Evolutionary conservation across 1,140 invertebrate species (phyloP), one percentile per base, ranked within the genome.

Genomic region (Maconellicoccus hirsutus): DNA sequence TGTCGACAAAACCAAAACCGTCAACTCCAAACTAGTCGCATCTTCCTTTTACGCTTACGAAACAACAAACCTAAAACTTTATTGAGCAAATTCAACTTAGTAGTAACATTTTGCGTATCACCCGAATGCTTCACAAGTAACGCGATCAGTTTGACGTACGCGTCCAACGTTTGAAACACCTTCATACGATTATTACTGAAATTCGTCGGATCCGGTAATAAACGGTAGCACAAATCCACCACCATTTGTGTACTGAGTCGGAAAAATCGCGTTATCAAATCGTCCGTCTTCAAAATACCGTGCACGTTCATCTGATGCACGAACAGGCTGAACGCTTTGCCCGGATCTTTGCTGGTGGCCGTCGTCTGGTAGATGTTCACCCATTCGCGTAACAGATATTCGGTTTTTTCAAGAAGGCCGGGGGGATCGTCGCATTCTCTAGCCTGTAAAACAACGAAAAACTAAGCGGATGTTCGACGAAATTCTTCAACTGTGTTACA

Each of bases 211-310:
- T 87, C 86, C 19, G 82, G 77, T 14, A 91, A 78, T 3, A 86
- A 83, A 72, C 94, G 84, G 79, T 98, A 97, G 69, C 94, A 94
- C 63, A 96, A 85, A 77, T 98, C 95, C 0, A 98, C 92, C 79
- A 96, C 98, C 84, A 98, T 90, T 78, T 98, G 94, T 0, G 94
- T 96, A 69, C 93, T 96, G 21, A 98, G 86, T 26, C 96, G 87
- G 83, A 99, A 98, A 81, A 99, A 99, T 73, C 96, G 81, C 0
- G 94, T 96, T 70, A 99, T 97, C 72, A 96, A 84, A 78, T 99
- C 96, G 77, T 99, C 98, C 0, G 94, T 96, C 79, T 98, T 98
- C 14, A 98, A 80, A 66, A 99, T 95, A 1, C 96, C 96, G 75
- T 97, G 93, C 72, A 92, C 85, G 77, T 97, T 97, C 94, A 99